Evolutionary conservation across 2,888 invertebrate genomes (phyloP).

Genomic region (Folsomia manolachei): DNA sequence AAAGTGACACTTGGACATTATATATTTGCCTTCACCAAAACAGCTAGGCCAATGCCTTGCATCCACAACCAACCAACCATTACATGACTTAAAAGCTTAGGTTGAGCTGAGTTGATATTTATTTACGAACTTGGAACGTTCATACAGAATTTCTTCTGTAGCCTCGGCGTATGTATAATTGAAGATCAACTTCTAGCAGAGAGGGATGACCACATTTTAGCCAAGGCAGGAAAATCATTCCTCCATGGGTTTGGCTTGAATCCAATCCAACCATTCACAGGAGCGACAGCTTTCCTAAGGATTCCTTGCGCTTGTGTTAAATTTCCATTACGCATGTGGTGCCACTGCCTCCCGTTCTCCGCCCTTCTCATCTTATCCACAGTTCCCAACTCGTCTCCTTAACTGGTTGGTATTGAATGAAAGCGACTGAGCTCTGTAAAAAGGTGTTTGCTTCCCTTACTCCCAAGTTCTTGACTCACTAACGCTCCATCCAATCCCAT

Average conservation of each 20-base stretch:
- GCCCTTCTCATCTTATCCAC: not conserved
- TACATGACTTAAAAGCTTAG: not conserved
- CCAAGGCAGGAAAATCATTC: slow-evolving; percentile 37
- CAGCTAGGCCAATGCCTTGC: not conserved
- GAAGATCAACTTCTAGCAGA: not conserved
- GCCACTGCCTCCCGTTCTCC: not conserved
- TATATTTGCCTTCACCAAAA: not conserved
- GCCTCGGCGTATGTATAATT: no score
- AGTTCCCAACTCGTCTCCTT: not conserved
- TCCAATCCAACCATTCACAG: slow-evolving; percentile 38
- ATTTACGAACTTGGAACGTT: not conserved
- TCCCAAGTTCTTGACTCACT: no score
- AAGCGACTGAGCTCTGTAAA: no score
- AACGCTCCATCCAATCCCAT: not conserved
- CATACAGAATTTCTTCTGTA: not conserved
- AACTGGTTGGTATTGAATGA: not conserved
- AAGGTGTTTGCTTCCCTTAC: no score
- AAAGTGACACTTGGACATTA: not conserved
- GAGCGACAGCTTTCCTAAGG: slow-evolving; percentile 24
- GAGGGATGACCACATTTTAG: slow-evolving; percentile 33
- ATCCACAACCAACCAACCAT: not conserved
- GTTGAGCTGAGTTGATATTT: not conserved
- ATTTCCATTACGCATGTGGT: not conserved
- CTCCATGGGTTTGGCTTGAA: slow-evolving; percentile 40
- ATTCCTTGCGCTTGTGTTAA: slow-evolving; percentile 15